These are phyloP conservation scores for Acronicta leporina DNA, from an alignment of 2,888 invertebrate species.

Conservation along the genomic window DNA sequence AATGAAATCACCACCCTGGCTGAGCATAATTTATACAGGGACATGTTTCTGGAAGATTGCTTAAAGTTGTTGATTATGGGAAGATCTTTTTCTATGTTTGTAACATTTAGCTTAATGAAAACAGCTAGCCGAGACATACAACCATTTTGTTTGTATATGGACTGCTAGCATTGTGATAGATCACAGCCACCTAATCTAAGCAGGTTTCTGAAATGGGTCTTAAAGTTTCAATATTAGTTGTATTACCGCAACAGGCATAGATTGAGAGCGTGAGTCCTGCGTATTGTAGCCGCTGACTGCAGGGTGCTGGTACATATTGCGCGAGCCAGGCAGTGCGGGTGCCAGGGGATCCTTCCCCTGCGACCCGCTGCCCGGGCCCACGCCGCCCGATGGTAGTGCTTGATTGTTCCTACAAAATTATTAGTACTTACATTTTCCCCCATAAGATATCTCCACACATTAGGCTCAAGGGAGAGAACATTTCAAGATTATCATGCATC, in stretches of 20 bases:
- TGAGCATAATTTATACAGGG: too few species aligned
- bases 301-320: conserved; percentile 82
- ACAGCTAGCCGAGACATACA: too few species aligned
- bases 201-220: too few species aligned
- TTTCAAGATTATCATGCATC: conserved; percentile 46
- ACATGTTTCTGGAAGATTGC: too few species aligned
- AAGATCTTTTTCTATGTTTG: too few species aligned
- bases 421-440: conserved; percentile 26
- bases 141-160: too few species aligned
- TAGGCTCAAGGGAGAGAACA: conserved; percentile 11
- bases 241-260: conserved; percentile 83
- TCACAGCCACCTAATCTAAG: too few species aligned
- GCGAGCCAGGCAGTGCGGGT: conserved; percentile 76
- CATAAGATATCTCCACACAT: neutral
- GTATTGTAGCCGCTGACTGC: conserved; percentile 82
- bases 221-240: neutral
- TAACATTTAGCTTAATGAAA: too few species aligned
- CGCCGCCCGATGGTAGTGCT: conserved; percentile 74
- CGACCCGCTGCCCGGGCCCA: conserved; percentile 74
- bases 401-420: conserved; percentile 81
- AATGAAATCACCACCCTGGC: too few species aligned
- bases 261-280: conserved; percentile 79
- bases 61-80: too few species aligned
- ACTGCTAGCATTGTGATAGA: too few species aligned
- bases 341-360: conserved; percentile 86